phyloP scores from a whole-genome alignment of 2,888 invertebrate genomes.

The Hetaerina titia region DNA sequence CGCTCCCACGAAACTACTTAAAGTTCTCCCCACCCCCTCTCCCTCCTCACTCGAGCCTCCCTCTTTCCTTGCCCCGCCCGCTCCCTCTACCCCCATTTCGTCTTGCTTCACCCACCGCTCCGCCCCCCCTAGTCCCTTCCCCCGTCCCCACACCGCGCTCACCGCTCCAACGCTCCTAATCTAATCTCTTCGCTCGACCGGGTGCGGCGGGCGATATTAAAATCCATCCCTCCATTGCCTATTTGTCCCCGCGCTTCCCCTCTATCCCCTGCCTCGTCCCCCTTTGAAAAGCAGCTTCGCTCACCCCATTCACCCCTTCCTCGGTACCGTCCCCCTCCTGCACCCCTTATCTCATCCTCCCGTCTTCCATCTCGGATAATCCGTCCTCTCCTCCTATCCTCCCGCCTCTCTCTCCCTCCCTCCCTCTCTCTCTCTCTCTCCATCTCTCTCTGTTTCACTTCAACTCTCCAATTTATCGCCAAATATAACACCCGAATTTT shows the following conservation, averaged over 20 bases:
- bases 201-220: conserved; percentile 59
- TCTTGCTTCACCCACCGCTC: neutral
- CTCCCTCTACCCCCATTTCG: neutral
- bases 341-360: neutral
- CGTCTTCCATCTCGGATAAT: conserved; percentile 38
- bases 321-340: neutral
- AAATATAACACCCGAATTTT: neutral
- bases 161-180: conserved; percentile 17
- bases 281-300: neutral
- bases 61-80: neutral
- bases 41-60: neutral
- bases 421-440: neutral
- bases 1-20: conserved; percentile 54
- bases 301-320: neutral
- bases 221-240: conserved; percentile 57
- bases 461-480: conserved; percentile 30
- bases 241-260: conserved; percentile 23
- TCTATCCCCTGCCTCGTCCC: conserved; percentile 32
- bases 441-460: neutral
- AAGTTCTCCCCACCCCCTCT: neutral
- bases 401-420: neutral
- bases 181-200: conserved; percentile 51
- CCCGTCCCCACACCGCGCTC: conserved; percentile 26
- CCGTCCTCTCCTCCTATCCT: neutral
- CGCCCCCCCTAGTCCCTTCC: neutral